A percentile compares a stretch with the other conserved stretches of the same genome.
phyloP scores from a whole-genome alignment of 2,797 vertebrate genomes.

The Streptopelia turtur region DNA sequence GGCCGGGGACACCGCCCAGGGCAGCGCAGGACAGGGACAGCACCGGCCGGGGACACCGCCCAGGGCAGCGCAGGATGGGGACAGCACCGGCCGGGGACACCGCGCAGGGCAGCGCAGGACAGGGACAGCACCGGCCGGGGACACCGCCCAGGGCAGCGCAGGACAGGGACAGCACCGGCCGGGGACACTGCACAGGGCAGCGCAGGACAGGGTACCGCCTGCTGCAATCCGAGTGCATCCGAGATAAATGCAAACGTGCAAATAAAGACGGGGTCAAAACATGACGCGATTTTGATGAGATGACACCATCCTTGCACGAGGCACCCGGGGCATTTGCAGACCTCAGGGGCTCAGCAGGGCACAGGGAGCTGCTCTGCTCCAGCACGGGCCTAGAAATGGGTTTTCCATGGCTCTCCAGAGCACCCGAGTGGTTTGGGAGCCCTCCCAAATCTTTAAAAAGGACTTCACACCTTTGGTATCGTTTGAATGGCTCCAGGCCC shows the following conservation, averaged over 20 bases:
- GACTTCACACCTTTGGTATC: not conserved
- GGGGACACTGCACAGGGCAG: not conserved
- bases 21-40: too few relatives aligned
- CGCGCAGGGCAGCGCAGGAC: too few relatives aligned
- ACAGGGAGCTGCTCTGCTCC: not conserved
- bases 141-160: too few relatives aligned
- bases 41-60: too few relatives aligned
- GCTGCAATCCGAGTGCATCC: not conserved
- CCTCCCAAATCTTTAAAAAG: not conserved
- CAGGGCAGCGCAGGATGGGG: too few relatives aligned
- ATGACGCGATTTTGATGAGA: accelerated
- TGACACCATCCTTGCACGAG: accelerated
- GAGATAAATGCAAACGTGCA: not conserved
- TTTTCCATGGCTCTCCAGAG: not conserved
- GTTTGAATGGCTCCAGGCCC: not conserved
- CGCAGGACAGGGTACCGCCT: accelerated
- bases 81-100: too few relatives aligned
- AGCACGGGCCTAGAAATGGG: not conserved
- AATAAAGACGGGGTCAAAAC: not conserved
- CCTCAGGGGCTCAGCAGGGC: not conserved
- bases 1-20: too few relatives aligned
- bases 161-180: not conserved
- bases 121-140: too few relatives aligned
- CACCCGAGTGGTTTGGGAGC: not conserved
- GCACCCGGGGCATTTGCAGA: not conserved